A percentile compares a stretch with the other conserved stretches of the same genome.
Evolutionary conservation across 2,797 vertebrate species (phyloP).

Genomic region (Bradypodion ventrale): DNA sequence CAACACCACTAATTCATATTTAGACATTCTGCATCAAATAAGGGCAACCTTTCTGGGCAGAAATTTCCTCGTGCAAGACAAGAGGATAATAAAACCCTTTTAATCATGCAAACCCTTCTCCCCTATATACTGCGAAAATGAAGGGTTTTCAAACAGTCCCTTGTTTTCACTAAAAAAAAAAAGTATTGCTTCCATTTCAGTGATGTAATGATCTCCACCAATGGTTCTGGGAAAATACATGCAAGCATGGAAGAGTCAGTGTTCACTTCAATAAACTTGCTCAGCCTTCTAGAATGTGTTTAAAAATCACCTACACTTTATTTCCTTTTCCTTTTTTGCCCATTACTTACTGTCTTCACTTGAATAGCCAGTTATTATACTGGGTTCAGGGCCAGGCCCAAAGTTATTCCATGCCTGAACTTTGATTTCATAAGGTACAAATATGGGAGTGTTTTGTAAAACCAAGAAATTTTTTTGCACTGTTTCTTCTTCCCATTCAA

Average conservation of each 20-base stretch:
- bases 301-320: not conserved
- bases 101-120: no score
- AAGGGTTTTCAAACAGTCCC: no score
- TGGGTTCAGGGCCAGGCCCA: constrained; percentile 88
- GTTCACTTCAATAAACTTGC: not conserved
- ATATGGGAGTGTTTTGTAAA: constrained; percentile 88
- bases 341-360: constrained; percentile 92
- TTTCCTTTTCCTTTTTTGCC: fast-evolving
- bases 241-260: not conserved
- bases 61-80: not conserved
- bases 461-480: constrained; percentile 88
- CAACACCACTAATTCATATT: not conserved
- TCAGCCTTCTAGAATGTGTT: fast-evolving
- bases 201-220: not conserved
- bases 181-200: not conserved
- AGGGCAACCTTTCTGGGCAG: not conserved
- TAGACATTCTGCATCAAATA: not conserved
- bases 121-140: no score
- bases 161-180: no score
- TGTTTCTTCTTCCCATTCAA: constrained; percentile 85
- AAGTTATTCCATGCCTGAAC: constrained; percentile 89
- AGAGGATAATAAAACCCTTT: no score
- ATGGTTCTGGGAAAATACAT: not conserved
- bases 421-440: constrained; percentile 91
- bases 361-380: constrained; percentile 84